A percentile compares a stretch with the other conserved stretches of the same genome.
These are phyloP conservation scores for Nemotelus pantherinus DNA, from an alignment of 2,888 invertebrate species.

Conservation along the genomic window DNA sequence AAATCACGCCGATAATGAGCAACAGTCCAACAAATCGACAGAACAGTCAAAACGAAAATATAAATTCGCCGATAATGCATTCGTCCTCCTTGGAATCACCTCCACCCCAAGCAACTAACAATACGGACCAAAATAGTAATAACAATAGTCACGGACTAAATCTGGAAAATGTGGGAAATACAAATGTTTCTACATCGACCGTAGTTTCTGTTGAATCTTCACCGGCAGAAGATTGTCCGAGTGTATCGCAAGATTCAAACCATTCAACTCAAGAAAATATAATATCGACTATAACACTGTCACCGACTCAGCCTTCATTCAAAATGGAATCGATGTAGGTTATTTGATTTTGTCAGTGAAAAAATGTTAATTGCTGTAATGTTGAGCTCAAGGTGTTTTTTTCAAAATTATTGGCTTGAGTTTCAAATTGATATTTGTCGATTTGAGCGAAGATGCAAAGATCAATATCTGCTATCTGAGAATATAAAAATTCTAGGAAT, in stretches of 20 bases:
- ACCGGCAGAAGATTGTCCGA: conserved; percentile 46
- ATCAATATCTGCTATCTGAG: too few relatives aligned
- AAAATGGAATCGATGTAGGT: conserved; percentile 64
- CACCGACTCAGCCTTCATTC: conserved; percentile 61
- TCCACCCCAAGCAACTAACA: conserved; percentile 10
- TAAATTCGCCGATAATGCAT: conserved; percentile 52
- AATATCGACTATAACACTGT: conserved; percentile 62
- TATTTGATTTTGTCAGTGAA: neutral
- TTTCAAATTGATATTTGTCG: too few relatives aligned
- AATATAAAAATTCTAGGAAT: too few relatives aligned
- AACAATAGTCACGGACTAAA: conserved; percentile 31
- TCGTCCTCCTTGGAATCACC: conserved; percentile 44
- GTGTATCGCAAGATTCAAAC: conserved; percentile 48
- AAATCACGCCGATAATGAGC: conserved; percentile 57
- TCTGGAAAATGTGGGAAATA: conserved; percentile 4
- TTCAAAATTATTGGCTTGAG: neutral
- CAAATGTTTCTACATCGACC: conserved; percentile 50
- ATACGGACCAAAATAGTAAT: conserved; percentile 4
- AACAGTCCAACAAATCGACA: conserved; percentile 60
- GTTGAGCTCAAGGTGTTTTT: neutral
- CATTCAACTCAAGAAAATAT: conserved; percentile 57
- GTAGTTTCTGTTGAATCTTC: conserved; percentile 52
- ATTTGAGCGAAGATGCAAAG: too few relatives aligned
- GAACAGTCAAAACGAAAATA: conserved; percentile 53
- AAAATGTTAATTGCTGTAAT: conserved; percentile 7